These are phyloP conservation scores for Diplolepis rosae DNA, from an alignment of 2,888 invertebrate species.

Conservation along the genomic window DNA sequence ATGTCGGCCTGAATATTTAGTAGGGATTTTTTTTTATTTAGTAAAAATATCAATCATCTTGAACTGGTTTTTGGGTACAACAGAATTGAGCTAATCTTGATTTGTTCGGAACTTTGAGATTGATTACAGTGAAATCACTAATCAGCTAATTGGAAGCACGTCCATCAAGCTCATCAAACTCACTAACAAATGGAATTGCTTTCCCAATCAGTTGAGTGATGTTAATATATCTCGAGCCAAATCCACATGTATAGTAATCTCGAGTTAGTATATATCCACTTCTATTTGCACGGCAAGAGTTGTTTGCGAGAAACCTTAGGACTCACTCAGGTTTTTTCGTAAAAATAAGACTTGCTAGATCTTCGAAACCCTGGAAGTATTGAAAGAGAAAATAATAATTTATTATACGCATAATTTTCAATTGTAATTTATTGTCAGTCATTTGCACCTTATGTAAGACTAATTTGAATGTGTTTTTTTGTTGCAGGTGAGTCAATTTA, in stretches of 20 bases:
- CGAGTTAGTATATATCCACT: not conserved
- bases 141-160: constrained; percentile 24
- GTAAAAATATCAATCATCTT: too few relatives aligned
- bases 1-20: too few relatives aligned
- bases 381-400: not conserved
- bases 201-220: constrained; percentile 36
- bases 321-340: not conserved
- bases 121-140: constrained; percentile 20
- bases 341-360: not conserved
- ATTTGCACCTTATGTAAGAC: not conserved
- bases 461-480: too few relatives aligned
- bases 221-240: constrained; percentile 5
- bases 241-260: not conserved
- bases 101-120: constrained; percentile 8
- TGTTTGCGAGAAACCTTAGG: not conserved
- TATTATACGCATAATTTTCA: too few relatives aligned
- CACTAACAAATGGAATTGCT: constrained; percentile 45
- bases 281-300: not conserved
- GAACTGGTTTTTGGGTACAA: not conserved
- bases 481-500: too few relatives aligned
- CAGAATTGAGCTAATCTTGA: not conserved
- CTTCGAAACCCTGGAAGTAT: not conserved
- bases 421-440: not conserved
- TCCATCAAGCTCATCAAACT: constrained; percentile 20
- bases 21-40: too few relatives aligned